Base-by-base conservation (phyloP, 2,888 invertebrate genomes). In the Panorpa germanica region DNA sequence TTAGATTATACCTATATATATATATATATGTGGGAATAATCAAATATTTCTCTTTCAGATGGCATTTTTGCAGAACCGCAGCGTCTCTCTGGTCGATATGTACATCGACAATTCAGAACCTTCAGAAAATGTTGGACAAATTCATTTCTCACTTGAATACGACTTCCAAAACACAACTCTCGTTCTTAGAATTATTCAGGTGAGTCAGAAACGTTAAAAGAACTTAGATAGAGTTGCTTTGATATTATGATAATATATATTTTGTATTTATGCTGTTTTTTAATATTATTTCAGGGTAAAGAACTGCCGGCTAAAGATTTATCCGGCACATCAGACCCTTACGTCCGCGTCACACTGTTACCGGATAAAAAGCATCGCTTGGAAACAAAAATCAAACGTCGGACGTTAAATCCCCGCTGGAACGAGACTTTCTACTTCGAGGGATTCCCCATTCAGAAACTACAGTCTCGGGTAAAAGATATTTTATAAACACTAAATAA, bases 361-460 rank as follows among this genome's bases (percentile, higher is more conserved):
- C 88, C 88, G 2, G 88, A 88, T 52, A 88, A 88, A 56, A 88
- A 88, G 45, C 85, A 86, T 46, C 75, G 86, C 4, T 59, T 88
- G 43, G 86, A 88, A 58, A 88, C 88, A 17, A 88, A 88, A 64
- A 86, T 88, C 47, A 88, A 88, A 52, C 59, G 88, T 35, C 67
- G 86, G 37, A 88, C 88, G 11, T 59, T 88, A 31, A 88, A 88
- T 57, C 88, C 88, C 1, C 60, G 85, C 41, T 88, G 88, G 88
- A 88, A 88, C 53, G 88, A 88, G 53, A 88, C 88, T 15, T 83
- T 88, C 52, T 88, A 88, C 53, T 88, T 88, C 49, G 88, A 88
- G 59, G 88, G 88, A 35, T 90, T 86, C 48, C 86, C 88, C 13
- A 83, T 86, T 42, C 86, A 88, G 58, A 90, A 90, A 55, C 61